phyloP scores from a whole-genome alignment of 1,140 invertebrate genomes.

The Rhynchophorus ferrugineus region DNA sequence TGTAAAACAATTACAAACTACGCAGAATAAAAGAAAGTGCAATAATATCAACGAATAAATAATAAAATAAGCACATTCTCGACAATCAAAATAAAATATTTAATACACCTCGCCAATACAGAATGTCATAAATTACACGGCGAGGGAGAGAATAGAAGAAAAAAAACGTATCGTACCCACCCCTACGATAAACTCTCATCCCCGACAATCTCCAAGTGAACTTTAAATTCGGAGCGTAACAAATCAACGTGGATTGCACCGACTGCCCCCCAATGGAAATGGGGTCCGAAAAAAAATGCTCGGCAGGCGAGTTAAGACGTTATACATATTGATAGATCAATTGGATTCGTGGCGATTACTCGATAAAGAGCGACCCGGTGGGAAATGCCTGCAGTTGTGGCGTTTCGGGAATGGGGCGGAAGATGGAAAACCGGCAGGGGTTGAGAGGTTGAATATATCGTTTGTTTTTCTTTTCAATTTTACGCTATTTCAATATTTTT shows the following conservation, averaged over 20 bases:
- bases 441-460: too few relatives aligned
- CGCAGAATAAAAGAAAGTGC: too few relatives aligned
- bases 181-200: background rate
- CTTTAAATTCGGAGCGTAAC: slow-evolving; percentile 1
- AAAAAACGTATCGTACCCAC: too few relatives aligned
- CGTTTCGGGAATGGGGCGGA: slow-evolving; percentile 22
- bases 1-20: too few relatives aligned
- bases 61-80: too few relatives aligned
- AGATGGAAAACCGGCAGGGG: slow-evolving; percentile 14
- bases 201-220: background rate
- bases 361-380: slow-evolving; percentile 34
- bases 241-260: slow-evolving; percentile 4
- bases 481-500: too few relatives aligned
- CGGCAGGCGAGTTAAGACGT: slow-evolving; percentile 35
- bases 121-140: background rate
- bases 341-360: slow-evolving; percentile 42
- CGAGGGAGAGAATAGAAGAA: background rate
- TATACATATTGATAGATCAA: slow-evolving; percentile 43
- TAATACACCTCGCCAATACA: background rate
- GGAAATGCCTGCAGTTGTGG: slow-evolving; percentile 22
- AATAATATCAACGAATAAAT: too few relatives aligned
- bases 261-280: background rate
- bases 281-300: background rate
- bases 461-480: too few relatives aligned
- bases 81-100: background rate